These are phyloP conservation scores for Burhinus oedicnemus DNA, from an alignment of 2,113 vertebrate genomes.

Conservation along the genomic window DNA sequence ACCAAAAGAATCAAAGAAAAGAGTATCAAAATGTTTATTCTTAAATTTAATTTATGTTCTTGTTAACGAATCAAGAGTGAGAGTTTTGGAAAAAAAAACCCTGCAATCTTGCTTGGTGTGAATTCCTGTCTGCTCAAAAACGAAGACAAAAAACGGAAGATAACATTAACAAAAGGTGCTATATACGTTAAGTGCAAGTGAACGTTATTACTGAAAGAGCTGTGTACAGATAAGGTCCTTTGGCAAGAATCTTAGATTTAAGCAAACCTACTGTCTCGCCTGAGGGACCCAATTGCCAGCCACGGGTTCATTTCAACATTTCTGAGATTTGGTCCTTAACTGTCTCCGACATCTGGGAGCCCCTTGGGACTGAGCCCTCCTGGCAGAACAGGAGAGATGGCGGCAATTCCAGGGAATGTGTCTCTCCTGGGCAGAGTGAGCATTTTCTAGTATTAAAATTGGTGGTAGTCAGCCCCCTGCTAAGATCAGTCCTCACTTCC, in stretches of 20 bases:
- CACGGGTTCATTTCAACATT: neutral
- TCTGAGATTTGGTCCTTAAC: constrained; percentile 25
- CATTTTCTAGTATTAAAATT: neutral
- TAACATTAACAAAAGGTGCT: neutral
- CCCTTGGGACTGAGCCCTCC: neutral
- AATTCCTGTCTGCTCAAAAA: neutral
- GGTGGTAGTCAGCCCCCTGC: neutral
- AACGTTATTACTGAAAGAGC: neutral
- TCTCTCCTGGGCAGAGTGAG: neutral
- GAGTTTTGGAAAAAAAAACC: neutral
- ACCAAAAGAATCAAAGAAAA: neutral
- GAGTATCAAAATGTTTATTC: neutral
- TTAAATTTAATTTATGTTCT: neutral
- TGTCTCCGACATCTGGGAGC: neutral
- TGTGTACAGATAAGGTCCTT: neutral
- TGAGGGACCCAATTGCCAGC: neutral
- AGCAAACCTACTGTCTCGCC: neutral
- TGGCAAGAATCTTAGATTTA: neutral
- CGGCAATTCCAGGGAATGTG: neutral
- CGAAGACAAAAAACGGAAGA: neutral
- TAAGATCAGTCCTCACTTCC: neutral
- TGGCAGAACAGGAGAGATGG: neutral
- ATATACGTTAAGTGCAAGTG: neutral
- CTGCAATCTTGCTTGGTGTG: neutral
- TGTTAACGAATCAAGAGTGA: neutral